Base-by-base conservation (phyloP, 2,888 invertebrate species). In the Pandemis heparana region DNA sequence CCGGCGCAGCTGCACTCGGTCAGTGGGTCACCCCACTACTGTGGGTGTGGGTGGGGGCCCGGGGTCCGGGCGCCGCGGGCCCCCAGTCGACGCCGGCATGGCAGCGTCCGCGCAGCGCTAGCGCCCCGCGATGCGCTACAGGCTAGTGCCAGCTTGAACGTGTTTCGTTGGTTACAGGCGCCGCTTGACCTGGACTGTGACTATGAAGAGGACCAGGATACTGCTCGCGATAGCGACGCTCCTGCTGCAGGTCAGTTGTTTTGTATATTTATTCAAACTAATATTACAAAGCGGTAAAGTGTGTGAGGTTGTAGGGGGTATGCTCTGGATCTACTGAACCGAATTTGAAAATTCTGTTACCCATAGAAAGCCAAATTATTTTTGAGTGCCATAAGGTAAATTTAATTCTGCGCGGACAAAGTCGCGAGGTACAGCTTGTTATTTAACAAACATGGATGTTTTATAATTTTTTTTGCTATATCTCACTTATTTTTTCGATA, bases 171-270 rank as follows among this genome's bases (percentile, higher is more conserved):
- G 87, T 94, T 92, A 83, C 92, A 94, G 93, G 86, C 83, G 87
- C 86, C 85, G 87, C 86, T 82, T 88, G 87, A 87, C 80, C 85
- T 85, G 90, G 87, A 89, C 87, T 88, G 89, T 86, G 88, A 94
- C 87, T 85, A 95, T 95, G 95, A 94, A 89, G 92, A 91, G 93
- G 90, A 94, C 90, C 87, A 92, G 92, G 83, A 80, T 94, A 80
- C 83, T 95, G 87, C 87, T 92, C 86, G 88, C 90, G 82, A 81
- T 94, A 80, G 93, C 89, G 81, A 87, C 91, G 90, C 90, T 95
- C 88, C 92, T 94, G 66, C 80, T 94, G 85, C 87, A 91, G 94
- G 95, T 95, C 76, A 83, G 92, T 85, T 53, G 61, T 75, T 73
- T 68, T 72, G 75, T 78, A 65, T 69, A 60, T 41, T 67, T 38